These are phyloP conservation scores for Panurus biarmicus DNA, from an alignment of 2,113 vertebrate species.

Conservation along the genomic window DNA sequence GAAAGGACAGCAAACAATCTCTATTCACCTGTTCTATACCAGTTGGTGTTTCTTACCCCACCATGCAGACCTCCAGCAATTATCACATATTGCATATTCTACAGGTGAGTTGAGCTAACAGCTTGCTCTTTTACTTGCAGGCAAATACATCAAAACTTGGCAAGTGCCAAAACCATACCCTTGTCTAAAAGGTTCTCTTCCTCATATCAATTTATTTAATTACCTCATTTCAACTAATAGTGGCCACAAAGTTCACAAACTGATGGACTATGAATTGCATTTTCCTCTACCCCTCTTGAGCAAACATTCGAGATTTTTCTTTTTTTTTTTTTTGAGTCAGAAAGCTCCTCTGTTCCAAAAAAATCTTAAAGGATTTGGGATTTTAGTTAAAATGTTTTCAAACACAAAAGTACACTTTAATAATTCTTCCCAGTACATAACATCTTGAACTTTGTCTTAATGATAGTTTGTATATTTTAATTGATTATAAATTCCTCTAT, in stretches of 20 bases:
- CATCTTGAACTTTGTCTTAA: neutral
- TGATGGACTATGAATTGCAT: neutral
- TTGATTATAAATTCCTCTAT: neutral
- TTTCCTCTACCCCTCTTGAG: neutral
- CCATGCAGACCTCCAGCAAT: neutral
- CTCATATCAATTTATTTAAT: neutral
- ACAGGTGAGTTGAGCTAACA: neutral
- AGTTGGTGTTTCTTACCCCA: neutral
- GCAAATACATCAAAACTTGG: neutral
- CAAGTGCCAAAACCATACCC: neutral
- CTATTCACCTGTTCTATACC: neutral
- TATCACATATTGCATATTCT: neutral
- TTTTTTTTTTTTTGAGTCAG: neutral
- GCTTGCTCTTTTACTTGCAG: neutral
- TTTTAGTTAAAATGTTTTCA: neutral
- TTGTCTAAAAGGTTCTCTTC: neutral
- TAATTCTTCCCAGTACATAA: neutral
- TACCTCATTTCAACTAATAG: neutral
- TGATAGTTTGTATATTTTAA: neutral
- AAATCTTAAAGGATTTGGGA: neutral
- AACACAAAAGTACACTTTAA: neutral
- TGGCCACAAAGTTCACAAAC: neutral
- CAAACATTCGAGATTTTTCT: neutral
- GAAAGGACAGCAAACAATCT: neutral
- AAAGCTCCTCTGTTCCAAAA: neutral